Evolutionary conservation across 2,888 invertebrate genomes (phyloP), one percentile per base, ranked within the genome.

Genomic region (Synergus laeviventris): DNA sequence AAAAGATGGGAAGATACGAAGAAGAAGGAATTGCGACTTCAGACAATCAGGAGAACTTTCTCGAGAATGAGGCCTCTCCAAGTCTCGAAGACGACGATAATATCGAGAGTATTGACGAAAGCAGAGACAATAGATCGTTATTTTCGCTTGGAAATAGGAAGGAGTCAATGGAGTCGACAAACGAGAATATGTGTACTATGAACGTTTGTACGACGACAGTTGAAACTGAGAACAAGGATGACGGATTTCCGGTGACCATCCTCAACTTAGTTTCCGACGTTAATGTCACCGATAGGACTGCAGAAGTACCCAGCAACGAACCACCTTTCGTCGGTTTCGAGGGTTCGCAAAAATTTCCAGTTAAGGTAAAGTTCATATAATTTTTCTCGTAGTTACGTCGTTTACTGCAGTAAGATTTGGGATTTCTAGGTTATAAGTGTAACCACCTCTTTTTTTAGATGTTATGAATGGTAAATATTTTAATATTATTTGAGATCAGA

Each of bases 261-360:
- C 49, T 70, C n/a, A 54, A 70, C n/a, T 49, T 31, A 36, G 31
- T 70, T 49, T 36, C 49, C 9, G 45, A 70, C 70, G 36, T 70
- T 54, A 70, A 70, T 49, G 70, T 49, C 11, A 70, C 45, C 70
- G 31, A 70, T 70, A 49, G 24, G 49, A 70, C 31, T 70, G n/a
- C 49, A 3, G 70, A 70, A 31, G 49, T 5, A n/a, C 16, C 70
- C 11, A 70, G 3, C 49, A 49, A 11, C n/a, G 88, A 87, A 64
- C 75, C 82, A 11, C 84, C 85, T 1, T 87, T 88, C 78, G 81
- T 81, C 2, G 88, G 87, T 2, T 87, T 89, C 80, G 86, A 86
- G 61, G 86, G 87, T 24, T 86, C 87, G 24, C 85, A 86, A 77
- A 88, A 89, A 76, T 86, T 87, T 42, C 85, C 88, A 24, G 82